A percentile compares a stretch with the other conserved stretches of the same genome.
Conservation (phyloP, 1,140 invertebrate genomes). For the Musca vetustissima region DNA sequence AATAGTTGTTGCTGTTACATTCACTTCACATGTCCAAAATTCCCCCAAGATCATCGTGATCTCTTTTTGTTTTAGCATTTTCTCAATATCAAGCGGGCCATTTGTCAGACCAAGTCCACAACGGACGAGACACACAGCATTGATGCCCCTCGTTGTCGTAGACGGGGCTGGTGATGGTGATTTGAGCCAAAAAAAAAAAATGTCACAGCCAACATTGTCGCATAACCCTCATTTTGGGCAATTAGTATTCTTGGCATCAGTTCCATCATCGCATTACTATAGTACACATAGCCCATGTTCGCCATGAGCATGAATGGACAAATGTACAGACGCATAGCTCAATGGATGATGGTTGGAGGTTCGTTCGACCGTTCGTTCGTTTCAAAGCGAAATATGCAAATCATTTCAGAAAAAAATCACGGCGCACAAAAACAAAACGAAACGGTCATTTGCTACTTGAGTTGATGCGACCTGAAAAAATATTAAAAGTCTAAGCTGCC, state of each 20-base stretch:
- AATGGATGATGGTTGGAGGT: not conserved
- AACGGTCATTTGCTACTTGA: conserved; percentile 3
- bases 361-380: too few species aligned
- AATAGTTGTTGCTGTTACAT: too few species aligned
- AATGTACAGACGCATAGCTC: not conserved
- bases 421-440: not conserved
- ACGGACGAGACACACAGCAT: not conserved
- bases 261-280: not conserved
- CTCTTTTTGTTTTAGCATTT: conserved; percentile 24
- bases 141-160: not conserved
- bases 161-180: not conserved
- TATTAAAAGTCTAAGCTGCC: too few species aligned
- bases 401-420: conserved; percentile 16
- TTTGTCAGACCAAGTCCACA: not conserved
- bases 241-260: conserved; percentile 19
- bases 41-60: conserved; percentile 20
- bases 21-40: not conserved
- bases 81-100: conserved; percentile 1
- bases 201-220: not conserved
- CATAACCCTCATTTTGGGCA: conserved; percentile 12
- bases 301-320: not conserved
- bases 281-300: not conserved
- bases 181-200: too few species aligned
- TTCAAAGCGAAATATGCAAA: conserved; percentile 6
- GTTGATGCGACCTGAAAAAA: conserved; percentile 18